Percentiles rank a stretch among this genome's conserved stretches.
Evolutionary conservation across 2,113 vertebrate genomes (phyloP).

Genomic region (Sphyrna mokarran): DNA sequence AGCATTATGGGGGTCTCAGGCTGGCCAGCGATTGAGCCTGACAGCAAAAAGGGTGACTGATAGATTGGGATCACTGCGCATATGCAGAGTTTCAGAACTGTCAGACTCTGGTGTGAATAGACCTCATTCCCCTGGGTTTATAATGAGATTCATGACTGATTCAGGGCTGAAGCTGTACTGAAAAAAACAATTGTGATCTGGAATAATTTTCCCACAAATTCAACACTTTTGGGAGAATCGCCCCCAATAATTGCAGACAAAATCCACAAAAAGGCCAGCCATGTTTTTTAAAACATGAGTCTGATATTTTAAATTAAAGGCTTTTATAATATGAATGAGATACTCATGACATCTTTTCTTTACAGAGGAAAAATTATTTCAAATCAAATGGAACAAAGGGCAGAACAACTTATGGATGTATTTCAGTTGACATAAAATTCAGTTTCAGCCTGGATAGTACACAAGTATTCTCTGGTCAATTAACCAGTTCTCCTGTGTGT

Average conservation of each 20-base stretch:
- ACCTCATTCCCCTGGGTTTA: no score
- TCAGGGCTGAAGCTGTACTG: no score
- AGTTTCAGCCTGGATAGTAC: background rate
- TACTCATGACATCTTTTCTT: background rate
- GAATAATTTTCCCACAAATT: no score
- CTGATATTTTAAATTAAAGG: background rate
- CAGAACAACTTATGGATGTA: background rate
- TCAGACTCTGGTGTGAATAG: no score
- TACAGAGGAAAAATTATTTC: background rate
- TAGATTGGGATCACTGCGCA: no score
- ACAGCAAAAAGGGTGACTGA: no score
- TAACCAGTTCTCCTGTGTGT: background rate
- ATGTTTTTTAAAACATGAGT: background rate
- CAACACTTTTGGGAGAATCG: no score
- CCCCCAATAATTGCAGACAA: background rate
- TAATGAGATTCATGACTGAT: no score
- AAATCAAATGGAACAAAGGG: background rate
- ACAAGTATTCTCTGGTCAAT: background rate
- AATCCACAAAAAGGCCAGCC: background rate
- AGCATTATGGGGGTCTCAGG: no score
- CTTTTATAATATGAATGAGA: background rate
- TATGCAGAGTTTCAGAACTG: no score
- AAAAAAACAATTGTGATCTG: no score
- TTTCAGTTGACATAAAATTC: background rate
- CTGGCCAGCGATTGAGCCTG: no score